Conservation (phyloP, 2,888 invertebrate species). For the Hedychridium roseum region DNA sequence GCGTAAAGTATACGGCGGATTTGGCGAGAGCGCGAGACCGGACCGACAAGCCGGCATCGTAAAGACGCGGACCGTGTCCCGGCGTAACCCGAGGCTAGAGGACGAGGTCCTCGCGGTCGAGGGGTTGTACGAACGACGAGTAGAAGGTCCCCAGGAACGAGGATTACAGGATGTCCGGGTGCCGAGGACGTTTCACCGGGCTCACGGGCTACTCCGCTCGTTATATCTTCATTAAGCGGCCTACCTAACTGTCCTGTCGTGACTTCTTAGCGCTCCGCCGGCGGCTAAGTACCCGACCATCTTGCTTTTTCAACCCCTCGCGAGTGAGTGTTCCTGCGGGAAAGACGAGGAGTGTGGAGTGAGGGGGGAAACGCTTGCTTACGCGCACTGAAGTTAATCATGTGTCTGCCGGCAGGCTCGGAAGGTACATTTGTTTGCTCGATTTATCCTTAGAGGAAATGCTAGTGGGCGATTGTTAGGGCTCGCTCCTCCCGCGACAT, state of each 20-base stretch:
- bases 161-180: slow-evolving; percentile 39
- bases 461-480: too few species aligned
- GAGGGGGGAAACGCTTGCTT: too few species aligned
- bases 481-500: too few species aligned
- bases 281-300: too few species aligned
- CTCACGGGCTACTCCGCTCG: slow-evolving; percentile 49
- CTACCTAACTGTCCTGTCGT: slow-evolving; percentile 42
- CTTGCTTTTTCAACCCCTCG: neutral
- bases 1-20: slow-evolving; percentile 58
- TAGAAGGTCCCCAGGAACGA: neutral
- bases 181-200: slow-evolving; percentile 46
- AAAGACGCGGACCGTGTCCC: slow-evolving; percentile 37
- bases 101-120: slow-evolving; percentile 25
- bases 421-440: too few species aligned
- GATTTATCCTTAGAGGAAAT: too few species aligned
- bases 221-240: slow-evolving; percentile 59
- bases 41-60: slow-evolving; percentile 24
- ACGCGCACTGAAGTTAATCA: too few species aligned
- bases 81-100: slow-evolving; percentile 39
- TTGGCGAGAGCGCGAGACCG: slow-evolving; percentile 37
- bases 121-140: slow-evolving; percentile 15
- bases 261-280: slow-evolving; percentile 47
- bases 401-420: too few species aligned
- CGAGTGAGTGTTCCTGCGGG: slow-evolving; percentile 5
- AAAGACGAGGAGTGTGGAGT: too few species aligned